Evolutionary conservation across 2,888 invertebrate species (phyloP), one percentile per base, ranked within the genome.

Genomic region (Ischnus inquisitorius): DNA sequence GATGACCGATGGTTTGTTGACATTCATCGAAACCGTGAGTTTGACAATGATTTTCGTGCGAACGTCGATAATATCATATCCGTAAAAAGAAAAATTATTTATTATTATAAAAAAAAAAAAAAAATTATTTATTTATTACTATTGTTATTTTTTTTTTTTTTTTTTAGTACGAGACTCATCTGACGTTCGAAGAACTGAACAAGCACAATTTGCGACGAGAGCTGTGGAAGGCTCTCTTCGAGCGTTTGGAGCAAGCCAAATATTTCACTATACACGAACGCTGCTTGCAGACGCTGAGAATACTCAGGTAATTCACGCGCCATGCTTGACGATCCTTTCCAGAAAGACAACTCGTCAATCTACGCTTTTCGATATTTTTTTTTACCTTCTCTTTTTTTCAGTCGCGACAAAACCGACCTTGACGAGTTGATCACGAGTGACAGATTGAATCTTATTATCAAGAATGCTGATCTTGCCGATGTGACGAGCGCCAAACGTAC

Each of bases 361-460:
- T 6, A 34, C 34, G 34, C 6, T 34, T 1, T 0, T 34, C 34
- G 79, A 68, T 60, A 46, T 71, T 8, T 34, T 46, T 62, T 46
- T 84, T 54, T 62, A 19, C 74, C 60, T 69, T 46, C 28, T 75
- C 14, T 69, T 84, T 51, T 81, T 91, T 95, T 92, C 88, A 97
- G 98, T 88, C 96, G 98, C 19, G 98, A 98, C 88, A 97, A 97
- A 94, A 94, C 95, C 22, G 95, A 96, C 81, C 94, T 98, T 69
- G 96, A 97, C 87, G 95, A 95, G 88, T 93, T 97, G 78, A 94
- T 97, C 14, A 96, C 95, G 88, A 95, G 95, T 82, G 95, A 96
- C 88, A 96, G 96, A 94, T 94, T 98, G 64, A 94, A 95, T 85
- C 94, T 95, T n/a, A 93, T 98, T 65, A 94, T 97, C 83, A 94